phyloP scores from a whole-genome alignment of 2,797 vertebrate genomes.

The Rhinella marina region DNA sequence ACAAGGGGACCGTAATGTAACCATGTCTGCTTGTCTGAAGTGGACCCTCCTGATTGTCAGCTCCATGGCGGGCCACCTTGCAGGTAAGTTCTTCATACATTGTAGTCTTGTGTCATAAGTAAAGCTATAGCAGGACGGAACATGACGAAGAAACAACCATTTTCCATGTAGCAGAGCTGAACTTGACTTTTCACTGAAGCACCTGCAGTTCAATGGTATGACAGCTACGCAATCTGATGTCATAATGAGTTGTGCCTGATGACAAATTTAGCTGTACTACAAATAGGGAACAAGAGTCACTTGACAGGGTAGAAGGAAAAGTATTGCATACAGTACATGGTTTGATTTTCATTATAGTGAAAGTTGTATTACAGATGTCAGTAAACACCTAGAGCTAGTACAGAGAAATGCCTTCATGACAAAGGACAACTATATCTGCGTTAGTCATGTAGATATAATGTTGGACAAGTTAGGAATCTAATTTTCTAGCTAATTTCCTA shows the following conservation, averaged over 20 bases:
- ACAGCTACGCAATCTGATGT: background rate
- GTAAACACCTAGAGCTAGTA: too few species aligned
- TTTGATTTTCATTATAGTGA: too few species aligned
- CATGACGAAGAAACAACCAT: background rate
- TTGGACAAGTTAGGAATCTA: too few species aligned
- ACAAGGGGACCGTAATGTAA: background rate
- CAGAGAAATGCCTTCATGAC: too few species aligned
- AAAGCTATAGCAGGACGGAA: background rate
- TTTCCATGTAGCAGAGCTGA: background rate
- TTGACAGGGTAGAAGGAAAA: background rate
- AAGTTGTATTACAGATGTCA: too few species aligned
- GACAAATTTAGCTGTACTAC: background rate
- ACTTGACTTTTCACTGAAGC: background rate
- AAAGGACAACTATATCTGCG: too few species aligned
- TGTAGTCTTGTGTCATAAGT: background rate
- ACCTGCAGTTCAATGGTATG: background rate
- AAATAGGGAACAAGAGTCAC: background rate
- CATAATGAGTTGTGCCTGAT: background rate
- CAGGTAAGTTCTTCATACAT: constrained; percentile 5
- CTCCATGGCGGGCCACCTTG: background rate
- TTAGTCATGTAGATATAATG: too few species aligned
- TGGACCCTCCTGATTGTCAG: background rate
- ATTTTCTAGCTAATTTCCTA: too few species aligned
- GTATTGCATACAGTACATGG: too few species aligned
- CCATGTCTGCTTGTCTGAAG: background rate